A percentile compares a stretch with the other conserved stretches of the same genome.
phyloP scores from a whole-genome alignment of 2,113 vertebrate species.

The Clarias magur region DNA sequence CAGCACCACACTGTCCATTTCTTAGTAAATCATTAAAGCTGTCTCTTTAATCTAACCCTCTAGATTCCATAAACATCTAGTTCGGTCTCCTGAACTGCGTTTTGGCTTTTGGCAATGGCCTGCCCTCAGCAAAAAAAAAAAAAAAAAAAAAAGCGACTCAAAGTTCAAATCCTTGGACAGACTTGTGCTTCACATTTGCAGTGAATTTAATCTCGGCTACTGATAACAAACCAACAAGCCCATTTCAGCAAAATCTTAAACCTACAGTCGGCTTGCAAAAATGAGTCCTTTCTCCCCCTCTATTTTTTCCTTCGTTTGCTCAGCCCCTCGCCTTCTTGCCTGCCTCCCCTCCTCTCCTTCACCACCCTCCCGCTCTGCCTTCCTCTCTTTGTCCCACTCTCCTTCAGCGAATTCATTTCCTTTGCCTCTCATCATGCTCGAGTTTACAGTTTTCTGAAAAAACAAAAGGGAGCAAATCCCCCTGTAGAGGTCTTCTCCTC shows the following conservation, averaged over 20 bases:
- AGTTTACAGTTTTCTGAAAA: conserved; percentile 64
- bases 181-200: background rate
- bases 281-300: conserved; percentile 33
- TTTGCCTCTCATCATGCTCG: conserved; percentile 56
- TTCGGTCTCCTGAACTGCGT: conserved; percentile 19
- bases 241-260: background rate
- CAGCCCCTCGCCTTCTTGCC: background rate
- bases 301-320: conserved; percentile 19
- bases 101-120: background rate
- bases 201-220: background rate
- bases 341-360: conserved; percentile 14
- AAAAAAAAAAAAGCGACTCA: background rate
- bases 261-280: background rate
- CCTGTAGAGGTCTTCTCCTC: conserved; percentile 47
- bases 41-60: background rate
- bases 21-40: conserved; percentile 15
- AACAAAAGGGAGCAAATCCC: conserved; percentile 61
- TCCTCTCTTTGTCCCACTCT: conserved; percentile 53
- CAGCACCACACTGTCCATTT: conserved; percentile 37
- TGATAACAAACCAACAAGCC: background rate
- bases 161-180: background rate
- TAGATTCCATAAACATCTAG: background rate
- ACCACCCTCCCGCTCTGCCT: conserved; percentile 42
- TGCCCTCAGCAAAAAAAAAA: background rate
- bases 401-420: conserved; percentile 35